These are phyloP conservation scores for Neosalanx taihuensis DNA, from an alignment of 2,797 vertebrate species.

Conservation along the genomic window DNA sequence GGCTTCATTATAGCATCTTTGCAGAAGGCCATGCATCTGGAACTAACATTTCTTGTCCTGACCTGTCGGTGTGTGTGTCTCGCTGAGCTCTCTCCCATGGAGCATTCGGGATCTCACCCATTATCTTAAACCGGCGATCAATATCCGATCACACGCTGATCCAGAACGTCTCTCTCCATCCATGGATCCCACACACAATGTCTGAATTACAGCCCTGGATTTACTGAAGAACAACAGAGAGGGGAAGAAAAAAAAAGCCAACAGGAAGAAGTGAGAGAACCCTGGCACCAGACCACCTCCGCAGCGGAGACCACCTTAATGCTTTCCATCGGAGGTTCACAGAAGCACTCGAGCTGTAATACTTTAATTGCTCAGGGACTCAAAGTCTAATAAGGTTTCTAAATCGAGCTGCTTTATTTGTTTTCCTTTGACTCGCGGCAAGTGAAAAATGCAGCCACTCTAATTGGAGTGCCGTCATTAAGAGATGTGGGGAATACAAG, in stretches of 20 bases:
- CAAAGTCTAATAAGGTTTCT: slow-evolving; percentile 84
- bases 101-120: too few species aligned
- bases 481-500: slow-evolving; percentile 77
- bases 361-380: slow-evolving; percentile 82
- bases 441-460: slow-evolving; percentile 77
- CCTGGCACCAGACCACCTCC: slow-evolving; percentile 71
- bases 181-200: slow-evolving; percentile 35
- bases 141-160: background rate
- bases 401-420: slow-evolving; percentile 83
- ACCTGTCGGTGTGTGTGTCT: too few species aligned
- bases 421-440: slow-evolving; percentile 80
- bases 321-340: slow-evolving; percentile 75
- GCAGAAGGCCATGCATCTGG: too few species aligned
- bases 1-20: too few species aligned
- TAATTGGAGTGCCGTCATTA: slow-evolving; percentile 80
- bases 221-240: slow-evolving; percentile 47
- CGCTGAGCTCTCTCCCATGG: too few species aligned
- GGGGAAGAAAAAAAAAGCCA: slow-evolving; percentile 21
- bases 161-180: slow-evolving; percentile 39
- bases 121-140: too few species aligned
- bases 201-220: slow-evolving; percentile 44
- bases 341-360: slow-evolving; percentile 80
- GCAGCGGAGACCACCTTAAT: slow-evolving; percentile 78
- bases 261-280: slow-evolving; percentile 25
- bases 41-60: too few species aligned